phyloP scores from a whole-genome alignment of 1,140 invertebrate species.

The Neodiprion pinetum region DNA sequence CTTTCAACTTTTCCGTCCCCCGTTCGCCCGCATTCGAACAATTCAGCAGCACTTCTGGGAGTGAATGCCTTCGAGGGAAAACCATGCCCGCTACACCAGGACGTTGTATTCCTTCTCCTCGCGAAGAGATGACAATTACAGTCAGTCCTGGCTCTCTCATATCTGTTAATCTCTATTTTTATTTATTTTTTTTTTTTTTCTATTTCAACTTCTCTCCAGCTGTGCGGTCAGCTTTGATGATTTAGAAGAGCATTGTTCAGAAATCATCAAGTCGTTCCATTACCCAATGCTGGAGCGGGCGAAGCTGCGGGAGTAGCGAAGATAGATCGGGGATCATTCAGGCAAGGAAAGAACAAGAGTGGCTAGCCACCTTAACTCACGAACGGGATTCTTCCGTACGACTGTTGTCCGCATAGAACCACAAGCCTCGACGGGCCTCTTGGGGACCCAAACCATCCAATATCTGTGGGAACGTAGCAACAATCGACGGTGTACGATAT shows the following conservation, averaged over 20 bases:
- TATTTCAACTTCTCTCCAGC: not conserved
- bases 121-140: not conserved
- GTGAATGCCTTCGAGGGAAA: not conserved
- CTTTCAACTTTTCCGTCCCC: not conserved
- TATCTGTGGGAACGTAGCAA: too few species aligned
- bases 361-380: not conserved
- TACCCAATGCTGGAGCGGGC: not conserved
- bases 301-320: not conserved
- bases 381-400: too few species aligned
- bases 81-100: not conserved
- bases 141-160: not conserved
- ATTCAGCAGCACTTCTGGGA: not conserved
- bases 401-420: too few species aligned
- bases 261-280: not conserved
- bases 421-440: too few species aligned
- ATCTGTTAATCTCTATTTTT: not conserved
- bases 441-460: too few species aligned
- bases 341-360: not conserved
- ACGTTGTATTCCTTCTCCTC: not conserved
- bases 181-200: not conserved
- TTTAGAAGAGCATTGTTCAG: not conserved
- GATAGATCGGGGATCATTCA: not conserved
- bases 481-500: too few species aligned
- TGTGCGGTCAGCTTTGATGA: not conserved
- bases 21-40: conserved; percentile 7